Conservation (phyloP, 2,888 invertebrate species). For the Plebejus melissa region DNA sequence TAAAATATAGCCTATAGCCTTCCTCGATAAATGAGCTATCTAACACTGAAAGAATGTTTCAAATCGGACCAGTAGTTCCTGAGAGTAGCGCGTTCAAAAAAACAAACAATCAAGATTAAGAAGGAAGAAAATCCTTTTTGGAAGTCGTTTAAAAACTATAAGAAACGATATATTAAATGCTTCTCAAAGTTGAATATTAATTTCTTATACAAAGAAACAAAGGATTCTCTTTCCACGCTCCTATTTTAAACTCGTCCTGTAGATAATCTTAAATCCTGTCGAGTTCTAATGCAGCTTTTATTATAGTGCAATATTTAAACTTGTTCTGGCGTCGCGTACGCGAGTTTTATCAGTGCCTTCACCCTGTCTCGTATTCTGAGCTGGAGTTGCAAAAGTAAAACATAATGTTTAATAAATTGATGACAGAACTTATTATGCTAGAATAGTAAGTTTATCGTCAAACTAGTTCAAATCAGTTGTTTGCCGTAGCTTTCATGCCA, state of each 20-base stretch:
- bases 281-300: constrained; percentile 8
- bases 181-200: too few species aligned
- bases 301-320: background rate
- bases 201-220: too few species aligned
- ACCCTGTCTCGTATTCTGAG: constrained; percentile 22
- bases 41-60: too few species aligned
- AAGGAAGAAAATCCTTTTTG: too few species aligned
- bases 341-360: constrained; percentile 23
- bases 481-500: too few species aligned
- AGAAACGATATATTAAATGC: too few species aligned
- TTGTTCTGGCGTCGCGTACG: background rate
- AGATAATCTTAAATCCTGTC: constrained; percentile 8
- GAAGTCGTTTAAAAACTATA: too few species aligned
- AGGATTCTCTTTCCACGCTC: background rate
- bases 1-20: too few species aligned
- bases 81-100: too few species aligned
- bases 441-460: background rate
- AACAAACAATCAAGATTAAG: too few species aligned
- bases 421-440: background rate
- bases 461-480: background rate
- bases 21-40: too few species aligned
- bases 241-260: background rate
- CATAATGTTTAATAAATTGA: background rate
- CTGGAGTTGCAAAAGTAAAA: background rate
- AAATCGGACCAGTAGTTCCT: too few species aligned